Conservation (phyloP, 92 coral and sea anemone species). For the Zoanthus sociatus region DNA sequence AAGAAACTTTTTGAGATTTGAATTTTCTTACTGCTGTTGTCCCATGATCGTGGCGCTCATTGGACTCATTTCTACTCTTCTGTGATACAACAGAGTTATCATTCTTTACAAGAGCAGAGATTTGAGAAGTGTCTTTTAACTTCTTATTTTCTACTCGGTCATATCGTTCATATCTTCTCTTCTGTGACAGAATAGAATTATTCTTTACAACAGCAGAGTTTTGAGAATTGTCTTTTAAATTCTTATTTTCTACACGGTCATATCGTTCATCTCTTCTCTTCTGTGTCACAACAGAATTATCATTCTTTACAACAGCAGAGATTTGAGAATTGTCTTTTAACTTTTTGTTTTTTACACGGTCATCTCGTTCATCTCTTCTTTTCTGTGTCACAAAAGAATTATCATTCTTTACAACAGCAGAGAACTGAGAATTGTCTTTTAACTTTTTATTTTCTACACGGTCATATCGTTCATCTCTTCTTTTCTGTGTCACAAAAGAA, state of each 20-base stretch:
- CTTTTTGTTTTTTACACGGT: neutral
- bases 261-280: conserved; percentile 10
- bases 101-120: neutral
- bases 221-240: conserved; percentile 27
- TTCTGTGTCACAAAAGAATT: neutral
- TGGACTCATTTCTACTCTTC: conserved; percentile 8
- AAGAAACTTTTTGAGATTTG: neutral
- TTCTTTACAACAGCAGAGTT: neutral
- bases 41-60: neutral
- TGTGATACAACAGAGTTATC: neutral
- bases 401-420: neutral
- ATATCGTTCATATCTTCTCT: conserved; percentile 5
- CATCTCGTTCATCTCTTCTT: conserved; percentile 23
- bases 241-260: neutral
- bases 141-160: neutral
- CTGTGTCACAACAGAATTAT: neutral
- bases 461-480: conserved; percentile 4
- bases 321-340: conserved; percentile 33
- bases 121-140: neutral
- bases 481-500: neutral
- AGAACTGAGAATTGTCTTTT: too few relatives aligned
- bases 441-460: neutral
- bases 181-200: neutral
- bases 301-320: neutral
- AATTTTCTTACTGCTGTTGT: neutral